Base-by-base conservation (phyloP, 2,113 vertebrate genomes). In the Nasalis larvatus region DNA sequence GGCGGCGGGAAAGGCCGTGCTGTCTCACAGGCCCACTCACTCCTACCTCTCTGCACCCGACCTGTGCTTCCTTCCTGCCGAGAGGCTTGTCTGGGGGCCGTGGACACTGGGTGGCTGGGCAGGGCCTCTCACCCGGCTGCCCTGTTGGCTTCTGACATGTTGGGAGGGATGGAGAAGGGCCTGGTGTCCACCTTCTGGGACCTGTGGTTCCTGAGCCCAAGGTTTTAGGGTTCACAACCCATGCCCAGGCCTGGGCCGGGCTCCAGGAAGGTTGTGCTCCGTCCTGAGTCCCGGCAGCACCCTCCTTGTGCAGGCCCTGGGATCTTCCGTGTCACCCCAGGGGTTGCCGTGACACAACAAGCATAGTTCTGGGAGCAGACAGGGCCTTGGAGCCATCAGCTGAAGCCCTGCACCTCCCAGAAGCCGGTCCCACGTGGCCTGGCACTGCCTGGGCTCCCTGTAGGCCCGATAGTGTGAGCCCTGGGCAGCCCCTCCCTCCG, bases 311-410 rank as follows among this genome's bases (percentile, higher is more conserved):
- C 16, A n/a, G 3, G 54, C 17, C 66, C 58, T 32, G 27, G 54
- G 9, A 11, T 73, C 35, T 1, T 6, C 14, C 2, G 0, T 35
- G 40, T 52, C 8, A 58, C 52, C 58, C 52, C 6, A 1, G 2
- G 37, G 37, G 27, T 1, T 14, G 58, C 42, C 6, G 2, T 54
- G 68, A 42, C 23, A n/a, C 56, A 56, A 37, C 40, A 68, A 9
- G 25, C 21, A 3, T 18, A 54, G 45, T 18, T 16, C 8, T n/a
- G 56, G 37, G 17, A 63, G 25, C 25, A 54, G 27, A 73, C 18
- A 42, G 42, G 9, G n/a, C 23, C n/a, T 27, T 3, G 10, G 45
- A 27, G 27, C 25, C 25, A 3, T 56, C 47, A 13, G 45, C 58
- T 30, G 25, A 30, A 63, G 42, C 10, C 14, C 56, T 45, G 73